Evolutionary conservation across 2,888 invertebrate genomes (phyloP).

Genomic region (Oscheius myriophilus): DNA sequence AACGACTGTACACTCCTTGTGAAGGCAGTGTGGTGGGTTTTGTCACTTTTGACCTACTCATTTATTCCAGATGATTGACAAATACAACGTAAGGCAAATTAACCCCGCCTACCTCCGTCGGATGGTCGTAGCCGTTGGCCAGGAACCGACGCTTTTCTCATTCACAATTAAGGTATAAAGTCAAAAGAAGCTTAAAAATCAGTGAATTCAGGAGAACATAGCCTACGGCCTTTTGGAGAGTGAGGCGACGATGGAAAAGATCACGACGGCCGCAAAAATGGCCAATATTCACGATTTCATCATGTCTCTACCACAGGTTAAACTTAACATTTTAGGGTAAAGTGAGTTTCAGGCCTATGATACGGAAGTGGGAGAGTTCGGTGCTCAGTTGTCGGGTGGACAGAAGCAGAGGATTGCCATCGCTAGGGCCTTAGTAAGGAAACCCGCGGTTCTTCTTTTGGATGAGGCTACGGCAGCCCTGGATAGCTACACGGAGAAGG

Average conservation of each 20-base stretch:
- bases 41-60: not conserved
- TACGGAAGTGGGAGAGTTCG: conserved; percentile 82
- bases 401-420: conserved; percentile 90
- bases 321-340: not conserved
- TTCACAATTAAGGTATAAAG: conserved; percentile 52
- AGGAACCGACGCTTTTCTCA: conserved; percentile 64
- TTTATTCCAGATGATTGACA: conserved; percentile 55
- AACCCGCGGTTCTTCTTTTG: conserved; percentile 63
- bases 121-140: conserved; percentile 61
- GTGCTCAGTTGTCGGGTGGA: conserved; percentile 84
- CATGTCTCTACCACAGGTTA: conserved; percentile 70
- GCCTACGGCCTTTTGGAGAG: conserved; percentile 69
- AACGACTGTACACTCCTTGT: conserved; percentile 82
- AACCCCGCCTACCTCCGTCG: conserved; percentile 65
- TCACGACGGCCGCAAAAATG: conserved; percentile 71
- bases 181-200: not conserved
- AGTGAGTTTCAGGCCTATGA: conserved; percentile 78
- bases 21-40: conserved; percentile 71
- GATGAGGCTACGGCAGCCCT: conserved; percentile 68
- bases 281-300: conserved; percentile 74
- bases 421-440: conserved; percentile 80
- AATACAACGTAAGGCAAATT: conserved; percentile 61
- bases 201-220: conserved; percentile 56
- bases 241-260: conserved; percentile 70
- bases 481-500: conserved; percentile 62